Conservation (phyloP, 2,113 vertebrate species). For the Thunnus thynnus region DNA sequence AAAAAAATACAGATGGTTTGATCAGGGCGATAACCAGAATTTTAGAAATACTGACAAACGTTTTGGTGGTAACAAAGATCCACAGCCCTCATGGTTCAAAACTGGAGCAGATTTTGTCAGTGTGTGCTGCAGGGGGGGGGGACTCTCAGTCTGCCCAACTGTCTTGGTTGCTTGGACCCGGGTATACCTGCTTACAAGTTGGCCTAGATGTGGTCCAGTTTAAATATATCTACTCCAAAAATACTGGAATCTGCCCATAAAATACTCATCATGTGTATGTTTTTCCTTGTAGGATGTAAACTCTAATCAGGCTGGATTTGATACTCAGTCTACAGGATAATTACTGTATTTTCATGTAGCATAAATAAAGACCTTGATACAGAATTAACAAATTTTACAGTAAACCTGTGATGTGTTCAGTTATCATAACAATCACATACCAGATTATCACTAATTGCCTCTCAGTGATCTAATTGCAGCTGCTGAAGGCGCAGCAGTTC, state of each 20-base stretch:
- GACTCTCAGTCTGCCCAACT: no score
- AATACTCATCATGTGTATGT: background rate
- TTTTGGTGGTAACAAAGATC: background rate
- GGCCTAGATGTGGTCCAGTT: no score
- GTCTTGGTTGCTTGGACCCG: no score
- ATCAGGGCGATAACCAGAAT: background rate
- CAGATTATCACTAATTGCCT: background rate
- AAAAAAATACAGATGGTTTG: background rate
- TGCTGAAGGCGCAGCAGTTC: slow-evolving; percentile 8
- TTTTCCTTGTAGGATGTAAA: background rate
- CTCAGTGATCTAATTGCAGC: background rate
- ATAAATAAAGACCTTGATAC: background rate
- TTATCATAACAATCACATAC: no score
- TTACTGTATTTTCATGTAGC: background rate
- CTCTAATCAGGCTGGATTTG: background rate
- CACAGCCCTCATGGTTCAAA: no score
- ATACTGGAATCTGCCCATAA: no score
- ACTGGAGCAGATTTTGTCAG: no score
- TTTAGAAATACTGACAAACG: background rate
- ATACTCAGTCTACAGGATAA: no score
- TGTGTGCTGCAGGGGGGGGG: no score
- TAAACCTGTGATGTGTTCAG: no score
- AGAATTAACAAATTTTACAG: background rate
- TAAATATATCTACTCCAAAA: no score
- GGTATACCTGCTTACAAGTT: no score